Evolutionary conservation across 2,797 vertebrate species (phyloP).

Genomic region (Epinephelus awoara): DNA sequence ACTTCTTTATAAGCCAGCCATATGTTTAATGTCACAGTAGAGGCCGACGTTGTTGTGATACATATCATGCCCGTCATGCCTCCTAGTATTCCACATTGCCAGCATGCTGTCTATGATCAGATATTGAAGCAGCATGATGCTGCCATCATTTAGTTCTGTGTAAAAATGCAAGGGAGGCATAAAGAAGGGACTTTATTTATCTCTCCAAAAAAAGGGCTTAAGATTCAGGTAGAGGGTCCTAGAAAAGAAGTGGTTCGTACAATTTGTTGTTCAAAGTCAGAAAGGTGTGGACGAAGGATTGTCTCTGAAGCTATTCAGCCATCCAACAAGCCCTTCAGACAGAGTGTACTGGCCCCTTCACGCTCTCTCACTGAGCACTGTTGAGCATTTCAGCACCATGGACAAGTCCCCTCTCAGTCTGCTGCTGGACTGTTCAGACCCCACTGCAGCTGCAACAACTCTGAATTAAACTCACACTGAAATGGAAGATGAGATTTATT

Average conservation of each 20-base stretch:
- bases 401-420: constrained; percentile 13
- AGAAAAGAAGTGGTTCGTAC: neutral
- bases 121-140: no score
- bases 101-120: no score
- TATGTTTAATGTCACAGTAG: no score
- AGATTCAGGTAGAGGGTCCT: neutral
- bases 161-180: no score
- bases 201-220: no score
- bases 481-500: neutral
- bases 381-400: constrained; percentile 48
- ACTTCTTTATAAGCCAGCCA: no score
- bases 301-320: neutral
- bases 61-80: no score
- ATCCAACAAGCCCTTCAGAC: neutral
- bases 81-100: no score
- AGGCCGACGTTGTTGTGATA: no score
- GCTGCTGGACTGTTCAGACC: neutral
- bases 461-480: constrained; percentile 8
- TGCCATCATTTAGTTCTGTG: no score
- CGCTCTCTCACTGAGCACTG: neutral
- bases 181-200: no score
- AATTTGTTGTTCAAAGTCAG: neutral
- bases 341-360: neutral
- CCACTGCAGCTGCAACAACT: neutral
- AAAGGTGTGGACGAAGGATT: neutral